phyloP scores from a whole-genome alignment of 2,113 vertebrate genomes.

The Dryoscopus gambensis region DNA sequence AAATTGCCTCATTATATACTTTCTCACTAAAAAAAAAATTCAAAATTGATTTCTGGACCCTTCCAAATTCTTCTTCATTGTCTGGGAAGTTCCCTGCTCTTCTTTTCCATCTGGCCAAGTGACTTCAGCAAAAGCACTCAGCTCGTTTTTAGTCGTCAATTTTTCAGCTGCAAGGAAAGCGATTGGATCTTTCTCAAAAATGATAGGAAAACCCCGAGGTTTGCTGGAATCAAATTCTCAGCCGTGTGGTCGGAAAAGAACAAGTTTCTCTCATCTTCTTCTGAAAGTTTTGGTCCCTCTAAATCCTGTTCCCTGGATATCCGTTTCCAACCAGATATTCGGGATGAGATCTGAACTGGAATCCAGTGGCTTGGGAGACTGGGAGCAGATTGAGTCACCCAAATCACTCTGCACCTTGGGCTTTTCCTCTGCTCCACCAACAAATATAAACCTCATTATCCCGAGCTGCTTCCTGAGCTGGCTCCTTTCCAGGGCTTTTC shows the following conservation, averaged over 20 bases:
- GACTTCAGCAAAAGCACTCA: neutral
- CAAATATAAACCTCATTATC: conserved; percentile 50
- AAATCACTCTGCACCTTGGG: conserved; percentile 46
- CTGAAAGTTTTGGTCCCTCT: neutral
- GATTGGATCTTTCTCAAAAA: conserved; percentile 10
- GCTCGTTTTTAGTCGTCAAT: neutral
- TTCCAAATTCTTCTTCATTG: neutral
- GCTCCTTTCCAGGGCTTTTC: conserved; percentile 16
- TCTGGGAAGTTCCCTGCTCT: neutral
- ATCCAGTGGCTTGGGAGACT: neutral
- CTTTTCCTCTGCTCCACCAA: conserved; percentile 36
- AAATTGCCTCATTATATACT: neutral
- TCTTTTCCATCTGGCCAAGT: neutral
- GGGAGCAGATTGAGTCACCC: conserved; percentile 33
- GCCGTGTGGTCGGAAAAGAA: neutral
- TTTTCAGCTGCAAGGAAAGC: neutral
- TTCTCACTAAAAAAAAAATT: neutral
- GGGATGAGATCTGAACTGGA: neutral
- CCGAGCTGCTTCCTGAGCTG: conserved; percentile 56
- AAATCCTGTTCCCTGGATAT: neutral
- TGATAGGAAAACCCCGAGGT: neutral
- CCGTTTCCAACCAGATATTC: neutral
- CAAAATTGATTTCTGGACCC: neutral
- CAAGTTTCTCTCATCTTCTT: neutral
- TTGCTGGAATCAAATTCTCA: neutral